Evolutionary conservation across 2,888 invertebrate genomes (phyloP).

Genomic region (Neoitamus cyanurus): DNA sequence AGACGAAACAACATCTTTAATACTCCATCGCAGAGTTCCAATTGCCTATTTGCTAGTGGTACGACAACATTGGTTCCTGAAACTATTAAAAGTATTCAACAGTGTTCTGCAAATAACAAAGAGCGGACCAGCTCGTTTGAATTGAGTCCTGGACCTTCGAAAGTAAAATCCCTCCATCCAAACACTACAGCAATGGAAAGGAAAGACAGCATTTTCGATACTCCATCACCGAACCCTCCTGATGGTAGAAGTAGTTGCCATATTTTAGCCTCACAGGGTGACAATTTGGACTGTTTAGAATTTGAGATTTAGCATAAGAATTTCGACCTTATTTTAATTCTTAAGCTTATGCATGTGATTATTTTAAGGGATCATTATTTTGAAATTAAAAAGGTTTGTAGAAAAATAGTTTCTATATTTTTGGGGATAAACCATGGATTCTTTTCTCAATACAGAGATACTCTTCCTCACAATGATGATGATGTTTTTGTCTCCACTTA

Average conservation of each 20-base stretch:
- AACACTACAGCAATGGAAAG: not conserved
- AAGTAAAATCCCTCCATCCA: too few species aligned
- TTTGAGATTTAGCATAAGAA: slow-evolving; percentile 42
- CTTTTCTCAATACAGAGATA: too few species aligned
- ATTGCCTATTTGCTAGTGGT: not conserved
- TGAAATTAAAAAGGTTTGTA: not conserved
- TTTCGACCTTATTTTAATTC: not conserved
- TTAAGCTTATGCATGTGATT: not conserved
- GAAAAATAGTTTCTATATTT: not conserved
- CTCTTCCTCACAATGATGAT: too few species aligned
- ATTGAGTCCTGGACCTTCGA: too few species aligned
- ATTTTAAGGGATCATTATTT: not conserved
- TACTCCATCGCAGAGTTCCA: not conserved
- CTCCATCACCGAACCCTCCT: too few species aligned
- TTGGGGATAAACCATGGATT: too few species aligned
- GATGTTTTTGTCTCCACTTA: too few species aligned
- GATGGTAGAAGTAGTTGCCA: slow-evolving; percentile 30
- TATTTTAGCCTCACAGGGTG: slow-evolving; percentile 44
- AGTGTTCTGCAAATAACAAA: too few species aligned
- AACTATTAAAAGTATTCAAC: too few species aligned
- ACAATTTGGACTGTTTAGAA: slow-evolving; percentile 48
- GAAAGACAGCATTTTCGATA: too few species aligned
- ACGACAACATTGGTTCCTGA: too few species aligned
- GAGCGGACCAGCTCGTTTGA: too few species aligned
- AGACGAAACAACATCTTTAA: not conserved